Evolutionary conservation across 2,888 invertebrate genomes (phyloP).

Genomic region (Alcis repandata): DNA sequence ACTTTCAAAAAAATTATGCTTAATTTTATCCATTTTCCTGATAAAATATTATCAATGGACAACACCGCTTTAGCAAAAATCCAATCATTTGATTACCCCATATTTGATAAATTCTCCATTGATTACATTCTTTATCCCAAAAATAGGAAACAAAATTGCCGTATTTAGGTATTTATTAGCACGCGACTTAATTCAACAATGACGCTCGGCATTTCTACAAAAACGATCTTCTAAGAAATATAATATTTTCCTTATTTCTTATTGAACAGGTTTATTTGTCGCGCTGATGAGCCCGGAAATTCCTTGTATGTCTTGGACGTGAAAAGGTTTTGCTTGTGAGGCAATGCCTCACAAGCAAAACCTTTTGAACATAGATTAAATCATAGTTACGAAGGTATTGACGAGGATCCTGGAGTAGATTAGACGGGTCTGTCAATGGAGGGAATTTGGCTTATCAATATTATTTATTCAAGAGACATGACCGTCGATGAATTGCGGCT

Average conservation of each 20-base stretch:
- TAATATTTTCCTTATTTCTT: slow-evolving; percentile 32
- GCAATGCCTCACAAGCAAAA: too few relatives aligned
- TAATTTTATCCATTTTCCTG: too few relatives aligned
- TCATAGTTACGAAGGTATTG: slow-evolving; percentile 12
- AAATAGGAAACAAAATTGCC: slow-evolving; percentile 7
- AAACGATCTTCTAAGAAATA: slow-evolving; percentile 17
- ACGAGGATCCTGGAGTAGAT: slow-evolving; percentile 15
- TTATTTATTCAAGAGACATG: slow-evolving; percentile 15
- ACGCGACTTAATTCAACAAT: slow-evolving; percentile 17
- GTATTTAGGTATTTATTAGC: slow-evolving; percentile 9
- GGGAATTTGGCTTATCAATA: slow-evolving; percentile 21
- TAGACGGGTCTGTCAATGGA: slow-evolving; percentile 17
- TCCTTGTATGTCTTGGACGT: slow-evolving; percentile 27
- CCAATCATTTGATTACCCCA: too few relatives aligned
- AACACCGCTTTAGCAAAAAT: too few relatives aligned
- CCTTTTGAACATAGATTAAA: slow-evolving; percentile 17
- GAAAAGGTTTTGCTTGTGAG: slow-evolving; percentile 32
- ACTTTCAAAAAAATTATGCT: too few relatives aligned
- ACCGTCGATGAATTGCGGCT: slow-evolving; percentile 9
- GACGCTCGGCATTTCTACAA: slow-evolving; percentile 11
- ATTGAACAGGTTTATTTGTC: slow-evolving; percentile 33
- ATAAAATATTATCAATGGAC: too few relatives aligned
- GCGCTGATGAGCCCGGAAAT: slow-evolving; percentile 35
- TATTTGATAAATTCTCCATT: too few relatives aligned
- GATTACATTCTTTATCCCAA: background rate